phyloP scores from a whole-genome alignment of 2,888 invertebrate species.

The Aporophyla nigra region DNA sequence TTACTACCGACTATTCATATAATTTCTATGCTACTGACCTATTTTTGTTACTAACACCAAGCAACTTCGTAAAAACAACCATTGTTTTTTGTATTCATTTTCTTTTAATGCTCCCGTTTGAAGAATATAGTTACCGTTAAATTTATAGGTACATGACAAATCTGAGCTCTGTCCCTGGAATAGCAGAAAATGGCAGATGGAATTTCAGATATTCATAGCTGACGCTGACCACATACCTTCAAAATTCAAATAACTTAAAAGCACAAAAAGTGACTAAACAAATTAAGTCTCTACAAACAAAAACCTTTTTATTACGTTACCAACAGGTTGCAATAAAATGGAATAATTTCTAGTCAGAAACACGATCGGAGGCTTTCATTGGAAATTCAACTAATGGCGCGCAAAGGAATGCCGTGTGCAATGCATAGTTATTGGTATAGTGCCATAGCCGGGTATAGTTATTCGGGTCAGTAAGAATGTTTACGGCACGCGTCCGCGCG shows the following conservation, averaged over 20 bases:
- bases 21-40: background rate
- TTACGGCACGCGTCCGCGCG: conserved; percentile 66
- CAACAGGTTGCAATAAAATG: conserved; percentile 1
- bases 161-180: background rate
- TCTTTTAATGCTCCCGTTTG: background rate
- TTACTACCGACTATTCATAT: background rate
- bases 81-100: background rate
- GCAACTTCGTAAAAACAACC: background rate
- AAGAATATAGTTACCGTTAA: background rate
- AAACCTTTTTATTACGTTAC: background rate
- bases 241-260: background rate
- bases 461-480: conserved; percentile 76
- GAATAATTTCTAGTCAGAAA: conserved; percentile 23
- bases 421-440: conserved; percentile 75
- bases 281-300: background rate
- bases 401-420: conserved; percentile 73
- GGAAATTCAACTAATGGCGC: conserved; percentile 70
- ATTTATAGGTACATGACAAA: background rate
- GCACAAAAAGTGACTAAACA: background rate
- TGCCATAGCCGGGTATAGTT: conserved; percentile 70
- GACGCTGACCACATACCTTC: background rate
- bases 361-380: conserved; percentile 53
- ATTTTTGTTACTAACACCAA: background rate
- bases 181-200: background rate
- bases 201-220: background rate